These are phyloP conservation scores for Drosophila teissieri DNA, from an alignment of 1,140 invertebrate species.

Conservation along the genomic window DNA sequence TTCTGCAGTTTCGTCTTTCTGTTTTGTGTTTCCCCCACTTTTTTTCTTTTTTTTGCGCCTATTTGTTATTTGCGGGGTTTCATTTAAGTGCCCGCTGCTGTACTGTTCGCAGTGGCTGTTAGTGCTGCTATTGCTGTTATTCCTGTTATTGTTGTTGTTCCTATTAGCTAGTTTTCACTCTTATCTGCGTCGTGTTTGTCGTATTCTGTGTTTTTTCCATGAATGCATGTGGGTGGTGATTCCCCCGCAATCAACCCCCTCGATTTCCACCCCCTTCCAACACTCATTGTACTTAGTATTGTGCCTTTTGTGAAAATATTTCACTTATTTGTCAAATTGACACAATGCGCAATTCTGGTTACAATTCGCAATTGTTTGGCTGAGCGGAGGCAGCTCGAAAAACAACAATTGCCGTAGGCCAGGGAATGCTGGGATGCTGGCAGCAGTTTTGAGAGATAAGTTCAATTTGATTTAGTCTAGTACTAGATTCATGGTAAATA, in stretches of 20 bases:
- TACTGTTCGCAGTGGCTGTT: slow-evolving; percentile 5
- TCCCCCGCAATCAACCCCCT: slow-evolving; percentile 5
- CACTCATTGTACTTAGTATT: slow-evolving; percentile 28
- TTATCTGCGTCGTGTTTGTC: slow-evolving; percentile 28
- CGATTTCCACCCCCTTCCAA: too few species aligned
- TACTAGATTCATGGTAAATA: slow-evolving; percentile 49
- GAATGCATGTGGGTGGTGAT: slow-evolving; percentile 52
- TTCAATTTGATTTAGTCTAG: slow-evolving; percentile 53
- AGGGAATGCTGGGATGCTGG: slow-evolving; percentile 10
- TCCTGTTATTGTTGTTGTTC: slow-evolving; percentile 21
- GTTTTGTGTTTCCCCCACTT: slow-evolving; percentile 18
- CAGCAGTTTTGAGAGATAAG: slow-evolving; percentile 50
- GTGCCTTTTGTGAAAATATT: slow-evolving; percentile 61
- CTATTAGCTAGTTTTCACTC: slow-evolving; percentile 53
- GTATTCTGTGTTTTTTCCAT: slow-evolving; percentile 10
- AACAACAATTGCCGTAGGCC: slow-evolving; percentile 32
- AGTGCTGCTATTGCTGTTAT: slow-evolving; percentile 1
- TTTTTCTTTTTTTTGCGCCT: slow-evolving; percentile 40
- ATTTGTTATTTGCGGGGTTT: slow-evolving; percentile 68
- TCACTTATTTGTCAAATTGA: slow-evolving; percentile 69
- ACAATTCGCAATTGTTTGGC: slow-evolving; percentile 49
- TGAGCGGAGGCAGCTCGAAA: background rate
- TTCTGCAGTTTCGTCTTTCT: slow-evolving; percentile 35
- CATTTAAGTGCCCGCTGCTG: slow-evolving; percentile 61
- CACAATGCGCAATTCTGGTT: slow-evolving; percentile 59